Evolutionary conservation across 2,797 vertebrate species (phyloP), one percentile per base, ranked within the genome.

Genomic region (Ibycter americanus): DNA sequence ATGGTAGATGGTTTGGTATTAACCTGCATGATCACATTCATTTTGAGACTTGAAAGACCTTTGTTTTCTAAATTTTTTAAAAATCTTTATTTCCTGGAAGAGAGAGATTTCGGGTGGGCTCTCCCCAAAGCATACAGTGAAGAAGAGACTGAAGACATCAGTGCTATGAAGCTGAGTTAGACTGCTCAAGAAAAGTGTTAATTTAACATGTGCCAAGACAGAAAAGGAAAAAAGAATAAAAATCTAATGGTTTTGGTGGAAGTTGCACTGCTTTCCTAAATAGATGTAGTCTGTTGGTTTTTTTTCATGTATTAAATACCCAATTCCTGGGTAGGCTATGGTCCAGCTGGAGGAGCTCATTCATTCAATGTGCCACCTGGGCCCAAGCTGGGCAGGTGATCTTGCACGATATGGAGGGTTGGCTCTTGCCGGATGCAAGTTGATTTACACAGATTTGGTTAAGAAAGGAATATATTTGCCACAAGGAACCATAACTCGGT

Each of bases 51-150:
- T 34, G 20, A 49, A 89, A 80, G 71, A 25, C 18, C 16, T 84
- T 86, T 91, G 46, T 89, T 92, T 94, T 85, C 87, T 77, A 34
- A 21, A 26, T 74, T 79, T 76, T 51, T 9, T 6, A 1, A 40
- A 72, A 47, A 29, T 23, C 25, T 59, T 23, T 79, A 3, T 89
- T 90, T 87, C 59, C 47, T 56, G 71, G n/a, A 73, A 58, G 66
- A 52, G 51, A 58, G 17, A 52, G 29, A 63, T 87, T 87, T 74
- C 0, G 0, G 36, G 10, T 25, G 29, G 31, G 26, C 29, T 55
- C 11, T 83, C 20, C 52, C 23, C 1, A 0, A 58, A 55, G 25
- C 0, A 0, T 34, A 17, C 18, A 42, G 29, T 14, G 34, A 66
- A n/a, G 65, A 79, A 62, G 34, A 84, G 55, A 32, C 49, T 49